Percentiles rank a stretch among this genome's conserved stretches.
These are phyloP conservation scores for Stenopsyche tienmushanensis DNA, from an alignment of 1,140 invertebrate genomes.

Conservation along the genomic window DNA sequence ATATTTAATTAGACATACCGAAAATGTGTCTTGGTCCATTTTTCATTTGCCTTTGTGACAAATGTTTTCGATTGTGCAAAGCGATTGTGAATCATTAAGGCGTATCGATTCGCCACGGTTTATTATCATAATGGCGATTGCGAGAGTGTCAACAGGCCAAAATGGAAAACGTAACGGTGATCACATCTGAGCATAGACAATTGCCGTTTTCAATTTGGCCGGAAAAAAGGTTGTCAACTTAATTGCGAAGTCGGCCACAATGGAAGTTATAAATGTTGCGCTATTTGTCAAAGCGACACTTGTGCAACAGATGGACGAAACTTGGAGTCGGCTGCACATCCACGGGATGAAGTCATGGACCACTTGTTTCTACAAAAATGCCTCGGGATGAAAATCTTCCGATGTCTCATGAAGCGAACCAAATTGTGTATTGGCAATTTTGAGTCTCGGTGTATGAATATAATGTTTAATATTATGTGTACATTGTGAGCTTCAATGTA, in stretches of 20 bases:
- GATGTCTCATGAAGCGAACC: too few species aligned
- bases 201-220: not conserved
- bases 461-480: too few species aligned
- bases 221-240: not conserved
- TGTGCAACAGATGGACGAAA: not conserved
- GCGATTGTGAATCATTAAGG: not conserved
- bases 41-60: not conserved
- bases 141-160: slow-evolving; percentile 3
- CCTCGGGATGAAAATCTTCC: too few species aligned
- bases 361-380: too few species aligned
- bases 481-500: too few species aligned
- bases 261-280: not conserved
- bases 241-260: slow-evolving; percentile 1
- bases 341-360: too few species aligned
- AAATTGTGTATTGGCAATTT: too few species aligned
- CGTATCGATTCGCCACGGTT: slow-evolving; percentile 10
- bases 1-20: too few species aligned
- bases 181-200: slow-evolving; percentile 13
- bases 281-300: not conserved
- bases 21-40: not conserved
- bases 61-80: slow-evolving; percentile 14
- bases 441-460: too few species aligned
- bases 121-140: slow-evolving; percentile 2
- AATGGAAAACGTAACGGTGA: slow-evolving; percentile 15
- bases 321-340: too few species aligned